These are phyloP conservation scores for Arrhopalites spinosus DNA, from an alignment of 2,888 invertebrate species.

Conservation along the genomic window DNA sequence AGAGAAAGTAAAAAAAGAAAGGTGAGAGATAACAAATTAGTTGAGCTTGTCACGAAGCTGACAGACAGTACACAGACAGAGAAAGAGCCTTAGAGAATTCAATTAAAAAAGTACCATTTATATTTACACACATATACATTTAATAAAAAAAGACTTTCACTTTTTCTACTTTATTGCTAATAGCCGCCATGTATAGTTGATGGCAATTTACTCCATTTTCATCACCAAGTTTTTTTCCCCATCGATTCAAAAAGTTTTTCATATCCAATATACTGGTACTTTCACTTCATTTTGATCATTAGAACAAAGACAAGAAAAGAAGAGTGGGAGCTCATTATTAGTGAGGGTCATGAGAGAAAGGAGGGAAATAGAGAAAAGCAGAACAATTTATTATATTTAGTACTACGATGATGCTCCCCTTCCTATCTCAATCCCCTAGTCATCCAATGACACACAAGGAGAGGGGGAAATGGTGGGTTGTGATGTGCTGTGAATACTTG, in stretches of 20 bases:
- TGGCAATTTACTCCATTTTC: slow-evolving; percentile 12
- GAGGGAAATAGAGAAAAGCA: neutral
- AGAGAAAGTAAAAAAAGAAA: neutral
- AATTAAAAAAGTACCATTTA: neutral
- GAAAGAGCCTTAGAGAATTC: slow-evolving; percentile 11
- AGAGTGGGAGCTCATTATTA: neutral
- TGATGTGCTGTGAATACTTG: too few relatives aligned
- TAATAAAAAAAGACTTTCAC: neutral
- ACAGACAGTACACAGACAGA: slow-evolving; percentile 8
- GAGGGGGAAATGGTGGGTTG: neutral
- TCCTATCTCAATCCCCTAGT: too few relatives aligned
- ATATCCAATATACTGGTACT: slow-evolving; percentile 11
- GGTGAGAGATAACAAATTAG: slow-evolving; percentile 21
- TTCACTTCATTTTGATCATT: neutral
- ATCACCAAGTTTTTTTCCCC: neutral
- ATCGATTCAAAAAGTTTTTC: slow-evolving; percentile 14
- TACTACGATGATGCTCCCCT: slow-evolving; percentile 2
- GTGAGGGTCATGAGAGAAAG: neutral
- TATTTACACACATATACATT: neutral
- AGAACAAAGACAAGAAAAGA: neutral
- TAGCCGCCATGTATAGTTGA: neutral
- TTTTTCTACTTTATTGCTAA: neutral
- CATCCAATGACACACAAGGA: neutral
- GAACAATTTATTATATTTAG: slow-evolving; percentile 25
- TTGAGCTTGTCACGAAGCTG: slow-evolving; percentile 15